Evolutionary conservation across 2,797 vertebrate genomes (phyloP), one percentile per base, ranked within the genome.

Genomic region (Neopelma chrysocephalum): DNA sequence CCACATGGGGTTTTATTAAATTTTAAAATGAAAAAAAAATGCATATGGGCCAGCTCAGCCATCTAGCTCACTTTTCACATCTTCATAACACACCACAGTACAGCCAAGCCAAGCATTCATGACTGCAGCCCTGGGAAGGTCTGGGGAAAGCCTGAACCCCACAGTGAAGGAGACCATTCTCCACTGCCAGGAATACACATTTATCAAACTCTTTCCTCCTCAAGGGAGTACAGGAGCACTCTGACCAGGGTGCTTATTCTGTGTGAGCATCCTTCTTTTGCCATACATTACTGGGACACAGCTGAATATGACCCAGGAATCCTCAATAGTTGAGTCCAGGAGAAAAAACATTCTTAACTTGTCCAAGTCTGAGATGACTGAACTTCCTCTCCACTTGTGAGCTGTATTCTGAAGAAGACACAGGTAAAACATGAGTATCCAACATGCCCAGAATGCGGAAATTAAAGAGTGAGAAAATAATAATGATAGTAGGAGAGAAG

Each of bases 1-100:
- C 87, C 96, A 95, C 94, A 77, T 94, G 96, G 38, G 68, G 64
- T 32, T 96, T 96, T 94, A 95, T 95, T 96, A 93, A 89, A 92
- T 87, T 90, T 94, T 91, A 42, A 87, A 94, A 94, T 34, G 11
- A 75, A 76, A 89, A 92, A 91, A 88, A 78, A 75, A 47, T 12
- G 57, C 48, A 80, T 70, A 94, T 87, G 71, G 85, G 80, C 70
- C 73, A 96, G 77, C 54, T 88, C 43, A 94, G 87, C 88, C 82
- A 94, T 75, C 60, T 50, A 90, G 45, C 60, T 90, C 88, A 82
- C 73, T 94, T 92, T 89, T 95, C 90, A 84, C 58, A 4, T 95
- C 77, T 96, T 70, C 83, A 60, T 80, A 95, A 86, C 82, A 80
- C 61, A 79, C n/a, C 66, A 66, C 29, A 22, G 25, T 50, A 62